phyloP scores from a whole-genome alignment of 2,113 vertebrate genomes.

The Acanthisitta chloris region DNA sequence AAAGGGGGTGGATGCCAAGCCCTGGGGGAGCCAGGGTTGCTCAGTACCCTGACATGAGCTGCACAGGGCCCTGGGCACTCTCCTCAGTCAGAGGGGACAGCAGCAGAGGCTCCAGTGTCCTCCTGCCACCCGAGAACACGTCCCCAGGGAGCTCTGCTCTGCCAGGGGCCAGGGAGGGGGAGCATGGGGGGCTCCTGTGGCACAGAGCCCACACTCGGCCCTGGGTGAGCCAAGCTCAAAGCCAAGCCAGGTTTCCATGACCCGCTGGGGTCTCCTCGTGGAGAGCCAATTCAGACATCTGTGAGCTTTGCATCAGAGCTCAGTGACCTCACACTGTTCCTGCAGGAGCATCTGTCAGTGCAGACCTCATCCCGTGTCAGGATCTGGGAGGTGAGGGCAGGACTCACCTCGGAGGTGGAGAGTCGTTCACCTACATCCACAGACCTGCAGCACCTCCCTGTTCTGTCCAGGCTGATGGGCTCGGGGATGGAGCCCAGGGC shows the following conservation, averaged over 20 bases:
- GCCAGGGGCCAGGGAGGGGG: not conserved
- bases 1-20: not conserved
- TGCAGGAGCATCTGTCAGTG: rapidly evolving
- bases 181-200: rapidly evolving
- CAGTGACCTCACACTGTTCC: rapidly evolving
- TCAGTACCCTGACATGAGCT: not conserved
- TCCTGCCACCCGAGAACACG: not conserved
- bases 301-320: rapidly evolving
- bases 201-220: not conserved
- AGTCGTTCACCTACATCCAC: rapidly evolving
- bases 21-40: not conserved
- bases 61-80: not conserved
- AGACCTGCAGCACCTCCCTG: not conserved
- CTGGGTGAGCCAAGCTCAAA: rapidly evolving
- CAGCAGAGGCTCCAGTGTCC: not conserved
- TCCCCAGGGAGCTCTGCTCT: not conserved
- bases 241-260: not conserved
- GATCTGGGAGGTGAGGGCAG: not conserved
- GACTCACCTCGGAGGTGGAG: not conserved
- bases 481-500: too few species aligned
- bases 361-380: not conserved
- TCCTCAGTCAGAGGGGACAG: not conserved
- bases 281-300: not conserved
- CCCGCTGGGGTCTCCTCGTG: not conserved
- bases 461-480: too few species aligned